Conservation (phyloP, 2,113 vertebrate genomes). For the Alligator sinensis region DNA sequence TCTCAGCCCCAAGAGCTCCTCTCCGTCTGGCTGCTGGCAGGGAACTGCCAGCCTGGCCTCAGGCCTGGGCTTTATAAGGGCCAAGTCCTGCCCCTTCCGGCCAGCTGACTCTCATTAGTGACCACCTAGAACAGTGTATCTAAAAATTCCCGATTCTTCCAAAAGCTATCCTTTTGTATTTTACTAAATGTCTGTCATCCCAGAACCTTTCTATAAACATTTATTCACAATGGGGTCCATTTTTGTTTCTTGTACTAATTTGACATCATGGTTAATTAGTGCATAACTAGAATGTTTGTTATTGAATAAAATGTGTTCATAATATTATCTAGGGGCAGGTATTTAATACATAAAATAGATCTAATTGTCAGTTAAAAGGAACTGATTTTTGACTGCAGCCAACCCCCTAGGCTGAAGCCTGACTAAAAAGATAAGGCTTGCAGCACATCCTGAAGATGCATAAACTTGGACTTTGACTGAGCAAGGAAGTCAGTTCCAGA, state of each 20-base stretch:
- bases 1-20: no score
- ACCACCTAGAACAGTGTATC: neutral
- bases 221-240: neutral
- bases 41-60: no score
- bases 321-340: constrained; percentile 22
- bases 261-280: constrained; percentile 8
- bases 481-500: no score
- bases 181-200: neutral
- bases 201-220: neutral
- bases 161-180: neutral
- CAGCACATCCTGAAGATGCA: constrained; percentile 21
- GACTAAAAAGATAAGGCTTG: constrained; percentile 59
- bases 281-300: neutral
- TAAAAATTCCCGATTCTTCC: fast-evolving
- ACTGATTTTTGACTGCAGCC: constrained; percentile 1
- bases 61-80: no score
- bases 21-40: no score
- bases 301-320: neutral
- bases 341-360: constrained; percentile 48
- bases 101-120: neutral
- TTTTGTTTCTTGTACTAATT: neutral
- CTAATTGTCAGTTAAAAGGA: neutral
- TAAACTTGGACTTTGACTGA: neutral
- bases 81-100: no score
- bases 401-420: neutral